Percentiles rank a stretch among this genome's conserved stretches.
Evolutionary conservation across 2,113 vertebrate species (phyloP).

Genomic region (Columba janthina): DNA sequence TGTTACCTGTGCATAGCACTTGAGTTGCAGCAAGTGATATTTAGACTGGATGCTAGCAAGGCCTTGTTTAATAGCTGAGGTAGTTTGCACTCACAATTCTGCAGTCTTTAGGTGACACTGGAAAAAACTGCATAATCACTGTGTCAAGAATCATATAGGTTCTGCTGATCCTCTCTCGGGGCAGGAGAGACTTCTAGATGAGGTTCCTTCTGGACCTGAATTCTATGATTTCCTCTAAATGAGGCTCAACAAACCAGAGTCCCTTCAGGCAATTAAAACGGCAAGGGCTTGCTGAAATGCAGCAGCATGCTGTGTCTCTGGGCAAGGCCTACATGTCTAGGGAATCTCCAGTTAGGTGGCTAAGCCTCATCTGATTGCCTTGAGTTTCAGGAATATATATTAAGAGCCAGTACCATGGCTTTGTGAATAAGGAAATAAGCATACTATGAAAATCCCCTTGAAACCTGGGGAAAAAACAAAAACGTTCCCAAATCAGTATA

Average conservation of each 20-base stretch:
- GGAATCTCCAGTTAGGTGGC: neutral
- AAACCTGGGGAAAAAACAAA: neutral
- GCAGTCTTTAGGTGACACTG: neutral
- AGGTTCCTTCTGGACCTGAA: neutral
- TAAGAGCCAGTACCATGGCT: neutral
- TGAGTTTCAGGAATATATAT: neutral
- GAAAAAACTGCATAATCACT: neutral
- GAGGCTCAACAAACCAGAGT: neutral
- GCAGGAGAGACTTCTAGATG: neutral
- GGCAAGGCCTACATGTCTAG: neutral
- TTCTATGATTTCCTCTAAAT: neutral
- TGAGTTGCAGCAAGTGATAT: neutral
- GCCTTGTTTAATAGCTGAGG: neutral
- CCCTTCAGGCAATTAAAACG: neutral
- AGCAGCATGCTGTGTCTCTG: neutral
- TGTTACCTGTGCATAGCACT: neutral
- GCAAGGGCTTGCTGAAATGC: neutral
- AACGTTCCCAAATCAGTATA: neutral
- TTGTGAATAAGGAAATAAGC: neutral
- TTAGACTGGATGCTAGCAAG: neutral
- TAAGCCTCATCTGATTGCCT: neutral
- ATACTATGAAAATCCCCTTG: neutral
- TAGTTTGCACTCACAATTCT: neutral
- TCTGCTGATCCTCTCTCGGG: neutral
- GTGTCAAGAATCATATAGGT: neutral